Evolutionary conservation across 1,140 invertebrate species (phyloP), one percentile per base, ranked within the genome.

Genomic region (Lasioglossum baleicum): DNA sequence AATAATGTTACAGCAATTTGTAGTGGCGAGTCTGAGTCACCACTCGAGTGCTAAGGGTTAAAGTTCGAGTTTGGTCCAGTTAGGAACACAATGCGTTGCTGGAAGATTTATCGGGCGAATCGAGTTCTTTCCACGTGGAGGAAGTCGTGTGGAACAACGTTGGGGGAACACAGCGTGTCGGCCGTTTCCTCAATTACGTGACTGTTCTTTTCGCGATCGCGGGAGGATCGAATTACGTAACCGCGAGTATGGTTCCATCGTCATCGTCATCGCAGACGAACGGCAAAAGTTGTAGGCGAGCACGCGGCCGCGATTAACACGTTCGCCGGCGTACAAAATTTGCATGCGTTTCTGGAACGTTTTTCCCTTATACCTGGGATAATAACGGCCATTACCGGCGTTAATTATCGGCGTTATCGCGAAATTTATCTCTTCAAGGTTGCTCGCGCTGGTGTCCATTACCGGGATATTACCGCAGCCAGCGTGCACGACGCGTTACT

Each of bases 371-470:
- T 17, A 65, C n/a, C 35, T 2, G 3, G 48, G 48, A 66, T 79
- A 79, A 79, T 79, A 79, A 63, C 61, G 26, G 13, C 70, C 70
- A 79, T 79, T 79, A 73, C 35, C 40, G 61, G 51, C 61, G 70
- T 66, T 79, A 79, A 79, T 79, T 79, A 73, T 79, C 76, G 40
- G 22, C 26, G 61, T 79, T 79, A 79, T 79, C 76, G 61, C 51
- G 51, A 65, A 73, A 79, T 79, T 79, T 79, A 79, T 79, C 60
- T 79, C 40, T 66, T 73, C 69, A 79, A 79, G 69, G 76, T 73
- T 65, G 58, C 17, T 61, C 61, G 56, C 40, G 26, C 65, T 17
- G 35, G 76, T 79, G 61, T 73, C 61, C 76, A 66, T 79, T 79
- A 73, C 48, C 26, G 40, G 22, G 51, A 79, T 56, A 73, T 79